These are phyloP conservation scores for Cliona cf. orientalis DNA, from an alignment of 37 sponge, comb jelly and placozoan genomes.

Conservation along the genomic window DNA sequence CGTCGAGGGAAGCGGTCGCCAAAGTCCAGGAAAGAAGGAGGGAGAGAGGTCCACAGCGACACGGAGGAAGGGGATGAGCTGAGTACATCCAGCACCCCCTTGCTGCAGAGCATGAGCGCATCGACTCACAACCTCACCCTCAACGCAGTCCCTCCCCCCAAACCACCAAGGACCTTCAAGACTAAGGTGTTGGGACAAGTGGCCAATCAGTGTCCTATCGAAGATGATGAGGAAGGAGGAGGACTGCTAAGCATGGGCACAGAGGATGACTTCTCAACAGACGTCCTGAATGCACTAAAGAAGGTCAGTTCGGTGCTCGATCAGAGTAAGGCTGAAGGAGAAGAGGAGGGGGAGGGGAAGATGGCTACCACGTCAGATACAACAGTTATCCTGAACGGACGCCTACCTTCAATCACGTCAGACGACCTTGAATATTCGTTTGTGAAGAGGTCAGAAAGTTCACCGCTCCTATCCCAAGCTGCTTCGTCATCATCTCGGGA, in stretches of 20 bases:
- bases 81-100: neutral
- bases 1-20: neutral
- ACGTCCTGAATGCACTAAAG: slow-evolving; percentile 43
- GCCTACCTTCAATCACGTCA: no score
- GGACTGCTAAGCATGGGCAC: neutral
- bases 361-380: neutral
- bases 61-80: slow-evolving; percentile 16
- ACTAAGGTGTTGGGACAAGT: neutral
- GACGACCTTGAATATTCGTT: neutral
- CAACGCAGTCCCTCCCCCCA: slow-evolving; percentile 19
- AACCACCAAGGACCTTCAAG: slow-evolving; percentile 61
- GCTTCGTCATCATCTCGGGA: neutral
- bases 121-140: slow-evolving; percentile 4
- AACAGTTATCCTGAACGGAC: neutral
- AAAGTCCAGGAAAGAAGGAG: neutral
- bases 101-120: slow-evolving; percentile 25
- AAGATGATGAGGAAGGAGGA: neutral
- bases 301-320: slow-evolving; percentile 19
- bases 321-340: neutral
- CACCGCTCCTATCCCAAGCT: slow-evolving; percentile 12
- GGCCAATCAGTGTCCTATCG: neutral
- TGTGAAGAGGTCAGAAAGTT: slow-evolving; percentile 13
- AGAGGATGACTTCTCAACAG: slow-evolving; percentile 27
- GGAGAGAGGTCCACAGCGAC: slow-evolving; percentile 33
- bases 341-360: slow-evolving; percentile 10